Percentiles rank a stretch among this genome's conserved stretches.
These are phyloP conservation scores for Jaculus jaculus DNA, from an alignment of 2,113 vertebrate genomes.

Conservation along the genomic window DNA sequence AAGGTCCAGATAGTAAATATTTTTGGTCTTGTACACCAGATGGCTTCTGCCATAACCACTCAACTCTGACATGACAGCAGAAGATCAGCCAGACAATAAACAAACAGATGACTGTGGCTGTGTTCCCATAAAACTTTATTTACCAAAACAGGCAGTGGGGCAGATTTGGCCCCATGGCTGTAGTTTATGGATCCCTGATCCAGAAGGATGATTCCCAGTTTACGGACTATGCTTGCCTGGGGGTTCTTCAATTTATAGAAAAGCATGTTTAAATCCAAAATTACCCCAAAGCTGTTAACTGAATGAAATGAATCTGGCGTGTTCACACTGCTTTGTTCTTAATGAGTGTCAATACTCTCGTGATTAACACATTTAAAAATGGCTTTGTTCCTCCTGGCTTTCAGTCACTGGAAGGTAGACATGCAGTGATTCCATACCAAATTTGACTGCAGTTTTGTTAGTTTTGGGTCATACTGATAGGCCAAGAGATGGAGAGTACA, in stretches of 20 bases:
- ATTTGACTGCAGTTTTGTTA: neutral
- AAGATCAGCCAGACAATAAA: slow-evolving; percentile 33
- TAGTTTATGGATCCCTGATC: neutral
- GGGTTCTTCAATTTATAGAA: slow-evolving; percentile 5
- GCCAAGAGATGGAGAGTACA: neutral
- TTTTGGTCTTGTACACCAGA: slow-evolving; percentile 20
- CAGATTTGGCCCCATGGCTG: neutral
- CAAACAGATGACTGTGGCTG: slow-evolving; percentile 28
- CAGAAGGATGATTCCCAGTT: neutral
- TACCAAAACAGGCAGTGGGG: slow-evolving; percentile 11
- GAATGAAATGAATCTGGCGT: neutral
- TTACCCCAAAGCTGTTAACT: neutral
- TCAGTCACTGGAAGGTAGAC: neutral
- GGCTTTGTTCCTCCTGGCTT: neutral
- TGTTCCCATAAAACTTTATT: slow-evolving; percentile 72
- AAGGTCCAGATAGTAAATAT: slow-evolving; percentile 30
- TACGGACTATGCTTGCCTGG: neutral
- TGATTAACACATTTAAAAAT: neutral
- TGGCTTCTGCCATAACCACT: slow-evolving; percentile 24
- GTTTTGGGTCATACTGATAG: neutral
- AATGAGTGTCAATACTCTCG: neutral
- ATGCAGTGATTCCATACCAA: neutral
- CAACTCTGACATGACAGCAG: neutral
- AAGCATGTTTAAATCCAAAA: neutral
- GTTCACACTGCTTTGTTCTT: neutral